These are phyloP conservation scores for Oxyura jamaicensis DNA, from an alignment of 2,113 vertebrate genomes.

Conservation along the genomic window DNA sequence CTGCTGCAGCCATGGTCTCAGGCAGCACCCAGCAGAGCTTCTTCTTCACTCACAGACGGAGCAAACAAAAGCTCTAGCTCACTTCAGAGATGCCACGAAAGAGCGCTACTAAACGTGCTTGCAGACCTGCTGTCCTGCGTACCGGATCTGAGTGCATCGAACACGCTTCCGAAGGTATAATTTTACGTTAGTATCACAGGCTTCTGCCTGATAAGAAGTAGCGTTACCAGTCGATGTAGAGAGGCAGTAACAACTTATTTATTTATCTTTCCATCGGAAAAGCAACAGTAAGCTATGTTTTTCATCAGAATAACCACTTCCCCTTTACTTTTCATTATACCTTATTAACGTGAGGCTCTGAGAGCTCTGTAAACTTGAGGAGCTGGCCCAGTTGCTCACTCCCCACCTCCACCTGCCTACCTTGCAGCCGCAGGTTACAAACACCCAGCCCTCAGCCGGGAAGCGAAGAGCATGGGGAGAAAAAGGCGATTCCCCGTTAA, in stretches of 20 bases:
- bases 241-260: background rate
- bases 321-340: background rate
- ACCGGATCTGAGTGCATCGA: background rate
- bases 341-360: background rate
- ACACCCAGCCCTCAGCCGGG: background rate
- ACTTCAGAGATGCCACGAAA: background rate
- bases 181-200: background rate
- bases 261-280: too few relatives aligned
- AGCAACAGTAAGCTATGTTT: background rate
- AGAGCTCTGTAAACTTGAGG: background rate
- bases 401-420: background rate
- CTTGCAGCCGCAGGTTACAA: background rate
- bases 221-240: background rate
- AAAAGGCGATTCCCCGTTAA: background rate
- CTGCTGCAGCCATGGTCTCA: background rate
- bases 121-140: background rate
- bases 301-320: background rate
- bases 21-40: background rate
- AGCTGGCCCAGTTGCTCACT: background rate
- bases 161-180: background rate
- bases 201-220: background rate
- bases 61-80: background rate
- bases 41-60: background rate
- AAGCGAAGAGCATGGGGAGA: background rate
- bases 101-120: background rate